Evolutionary conservation across 2,797 vertebrate species (phyloP).

Genomic region (Kryptopterus vitreolus): DNA sequence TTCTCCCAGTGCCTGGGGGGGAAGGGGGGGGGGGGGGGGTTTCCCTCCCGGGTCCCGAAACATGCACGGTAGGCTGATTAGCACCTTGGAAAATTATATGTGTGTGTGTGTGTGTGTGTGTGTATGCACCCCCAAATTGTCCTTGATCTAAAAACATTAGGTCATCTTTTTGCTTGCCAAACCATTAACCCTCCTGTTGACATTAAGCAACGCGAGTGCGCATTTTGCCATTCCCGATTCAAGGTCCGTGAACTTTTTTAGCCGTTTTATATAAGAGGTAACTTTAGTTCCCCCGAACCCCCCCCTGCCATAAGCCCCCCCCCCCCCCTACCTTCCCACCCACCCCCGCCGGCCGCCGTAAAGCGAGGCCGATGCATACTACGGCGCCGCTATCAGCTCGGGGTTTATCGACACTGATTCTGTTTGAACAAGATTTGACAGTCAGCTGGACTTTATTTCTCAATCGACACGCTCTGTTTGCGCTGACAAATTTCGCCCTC

Average conservation of each 20-base stretch:
- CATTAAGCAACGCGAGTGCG: background rate
- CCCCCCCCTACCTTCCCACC: no score
- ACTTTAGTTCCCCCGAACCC: background rate
- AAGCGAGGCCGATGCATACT: conserved; percentile 8
- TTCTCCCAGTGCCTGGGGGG: no score
- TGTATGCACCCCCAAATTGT: no score
- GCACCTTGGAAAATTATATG: no score
- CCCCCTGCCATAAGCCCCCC: no score
- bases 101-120: no score
- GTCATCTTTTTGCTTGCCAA: background rate
- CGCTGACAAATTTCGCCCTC: conserved; percentile 19
- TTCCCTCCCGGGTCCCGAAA: no score
- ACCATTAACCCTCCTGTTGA: background rate
- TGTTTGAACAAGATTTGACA: conserved; percentile 52
- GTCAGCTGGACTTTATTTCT: conserved; percentile 46
- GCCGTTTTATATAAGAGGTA: background rate
- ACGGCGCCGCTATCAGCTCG: conserved; percentile 25
- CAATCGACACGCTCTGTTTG: conserved; percentile 41
- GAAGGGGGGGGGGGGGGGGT: no score
- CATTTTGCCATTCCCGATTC: background rate
- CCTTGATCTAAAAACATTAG: background rate
- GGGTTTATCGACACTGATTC: conserved; percentile 45
- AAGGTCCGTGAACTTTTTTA: background rate
- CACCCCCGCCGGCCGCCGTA: no score
- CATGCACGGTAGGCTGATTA: no score